A percentile compares a stretch with the other conserved stretches of the same genome.
phyloP scores from a whole-genome alignment of 2,888 invertebrate genomes.

The Taphrorychus bicolor region DNA sequence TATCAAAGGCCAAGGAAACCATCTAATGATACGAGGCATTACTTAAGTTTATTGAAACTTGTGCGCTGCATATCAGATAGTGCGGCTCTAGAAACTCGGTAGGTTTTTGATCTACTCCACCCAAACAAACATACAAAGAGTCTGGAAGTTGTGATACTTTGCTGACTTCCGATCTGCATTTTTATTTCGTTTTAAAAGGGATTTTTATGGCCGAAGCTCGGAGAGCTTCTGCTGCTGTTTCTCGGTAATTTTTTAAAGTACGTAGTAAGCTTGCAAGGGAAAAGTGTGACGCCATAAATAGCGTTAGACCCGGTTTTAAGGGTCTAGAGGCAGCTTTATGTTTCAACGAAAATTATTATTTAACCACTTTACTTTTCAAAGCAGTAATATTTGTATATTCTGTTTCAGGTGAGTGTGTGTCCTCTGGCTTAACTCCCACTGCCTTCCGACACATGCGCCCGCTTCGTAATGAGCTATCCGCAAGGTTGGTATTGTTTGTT shows the following conservation, averaged over 20 bases:
- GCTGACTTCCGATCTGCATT: constrained; percentile 17
- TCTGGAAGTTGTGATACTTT: constrained; percentile 18
- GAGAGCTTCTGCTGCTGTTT: background rate
- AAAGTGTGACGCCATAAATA: background rate
- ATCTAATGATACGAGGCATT: constrained; percentile 45
- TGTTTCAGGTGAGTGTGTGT: constrained; percentile 58
- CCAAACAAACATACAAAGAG: constrained; percentile 26
- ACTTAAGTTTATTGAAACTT: constrained; percentile 51
- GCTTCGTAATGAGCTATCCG: constrained; percentile 57
- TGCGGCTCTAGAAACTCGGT: constrained; percentile 24
- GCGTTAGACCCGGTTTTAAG: no score
- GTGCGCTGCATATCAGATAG: constrained; percentile 41
- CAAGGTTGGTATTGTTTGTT: constrained; percentile 60
- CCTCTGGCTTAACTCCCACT: constrained; percentile 48
- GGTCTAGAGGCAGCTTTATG: background rate
- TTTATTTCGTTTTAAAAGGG: constrained; percentile 7
- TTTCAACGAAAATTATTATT: background rate
- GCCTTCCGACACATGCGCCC: constrained; percentile 55
- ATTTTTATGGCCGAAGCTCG: background rate
- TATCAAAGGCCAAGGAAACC: constrained; percentile 8
- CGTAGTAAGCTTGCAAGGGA: no score
- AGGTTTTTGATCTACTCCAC: constrained; percentile 29
- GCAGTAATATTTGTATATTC: constrained; percentile 4
- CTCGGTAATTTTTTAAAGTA: background rate
- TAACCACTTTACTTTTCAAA: background rate